Percentiles rank a stretch among this genome's conserved stretches.
Evolutionary conservation across 2,797 vertebrate genomes (phyloP).

Genomic region (Anguilla megastoma): DNA sequence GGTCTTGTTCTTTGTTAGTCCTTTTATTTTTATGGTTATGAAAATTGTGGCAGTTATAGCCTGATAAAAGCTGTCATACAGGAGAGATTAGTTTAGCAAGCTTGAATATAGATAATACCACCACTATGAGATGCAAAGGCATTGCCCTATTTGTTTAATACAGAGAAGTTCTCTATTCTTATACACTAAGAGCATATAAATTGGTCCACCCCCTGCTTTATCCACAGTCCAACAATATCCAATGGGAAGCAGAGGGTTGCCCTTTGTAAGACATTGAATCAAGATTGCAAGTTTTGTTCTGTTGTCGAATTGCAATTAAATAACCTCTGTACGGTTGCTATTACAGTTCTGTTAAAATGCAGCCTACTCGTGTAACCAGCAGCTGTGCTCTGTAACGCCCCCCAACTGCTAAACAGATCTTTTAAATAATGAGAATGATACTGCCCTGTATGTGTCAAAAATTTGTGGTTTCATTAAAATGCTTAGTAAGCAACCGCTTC

Average conservation of each 20-base stretch:
- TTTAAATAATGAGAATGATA: neutral
- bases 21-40: neutral
- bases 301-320: too few relatives aligned
- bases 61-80: neutral
- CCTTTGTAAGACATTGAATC: neutral
- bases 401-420: neutral
- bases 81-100: neutral
- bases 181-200: too few relatives aligned
- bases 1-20: neutral
- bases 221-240: neutral
- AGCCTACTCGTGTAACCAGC: neutral
- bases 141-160: neutral
- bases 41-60: neutral
- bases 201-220: neutral
- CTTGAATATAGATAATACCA: slow-evolving; percentile 10
- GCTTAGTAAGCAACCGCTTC: neutral
- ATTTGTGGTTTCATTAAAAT: neutral
- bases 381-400: neutral
- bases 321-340: neutral
- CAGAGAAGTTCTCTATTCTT: neutral
- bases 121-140: neutral
- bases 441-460: neutral
- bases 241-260: neutral
- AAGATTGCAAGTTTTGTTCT: too few relatives aligned
- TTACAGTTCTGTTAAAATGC: neutral